A percentile compares a stretch with the other conserved stretches of the same genome.
These are phyloP conservation scores for Liparis tanakae DNA, from an alignment of 2,797 vertebrate species.

Conservation along the genomic window DNA sequence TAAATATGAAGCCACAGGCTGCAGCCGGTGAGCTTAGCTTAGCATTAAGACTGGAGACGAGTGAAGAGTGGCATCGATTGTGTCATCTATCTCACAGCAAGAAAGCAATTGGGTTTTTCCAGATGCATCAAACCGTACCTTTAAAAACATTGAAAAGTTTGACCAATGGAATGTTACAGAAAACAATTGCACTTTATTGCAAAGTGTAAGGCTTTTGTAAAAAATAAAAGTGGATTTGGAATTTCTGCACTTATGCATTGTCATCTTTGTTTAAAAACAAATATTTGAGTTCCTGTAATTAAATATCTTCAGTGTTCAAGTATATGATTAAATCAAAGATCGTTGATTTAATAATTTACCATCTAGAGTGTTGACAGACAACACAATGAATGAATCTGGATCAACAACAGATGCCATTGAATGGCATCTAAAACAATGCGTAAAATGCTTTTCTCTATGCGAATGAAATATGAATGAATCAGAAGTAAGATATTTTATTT, in stretches of 20 bases:
- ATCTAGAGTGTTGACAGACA: slow-evolving; percentile 10
- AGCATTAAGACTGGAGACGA: background rate
- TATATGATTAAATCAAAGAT: background rate
- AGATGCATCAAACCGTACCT: background rate
- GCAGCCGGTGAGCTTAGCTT: background rate
- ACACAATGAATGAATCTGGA: slow-evolving; percentile 14
- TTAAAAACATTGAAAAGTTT: background rate
- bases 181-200: background rate
- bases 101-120: background rate
- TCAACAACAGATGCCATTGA: slow-evolving; percentile 51
- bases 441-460: slow-evolving; percentile 48
- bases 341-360: slow-evolving; percentile 6
- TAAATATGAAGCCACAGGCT: background rate
- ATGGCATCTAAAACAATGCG: slow-evolving; percentile 49
- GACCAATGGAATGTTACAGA: background rate
- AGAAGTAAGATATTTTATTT: slow-evolving; percentile 83
- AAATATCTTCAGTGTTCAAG: background rate
- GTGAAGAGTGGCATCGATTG: background rate
- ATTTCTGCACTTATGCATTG: background rate
- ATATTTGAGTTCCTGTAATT: background rate
- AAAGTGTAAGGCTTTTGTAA: background rate
- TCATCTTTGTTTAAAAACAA: background rate
- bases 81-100: background rate
- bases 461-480: slow-evolving; percentile 81
- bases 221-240: background rate